Percentiles rank a stretch among this genome's conserved stretches.
Evolutionary conservation across 2,113 vertebrate species (phyloP).

Genomic region (Hippocampus comes): DNA sequence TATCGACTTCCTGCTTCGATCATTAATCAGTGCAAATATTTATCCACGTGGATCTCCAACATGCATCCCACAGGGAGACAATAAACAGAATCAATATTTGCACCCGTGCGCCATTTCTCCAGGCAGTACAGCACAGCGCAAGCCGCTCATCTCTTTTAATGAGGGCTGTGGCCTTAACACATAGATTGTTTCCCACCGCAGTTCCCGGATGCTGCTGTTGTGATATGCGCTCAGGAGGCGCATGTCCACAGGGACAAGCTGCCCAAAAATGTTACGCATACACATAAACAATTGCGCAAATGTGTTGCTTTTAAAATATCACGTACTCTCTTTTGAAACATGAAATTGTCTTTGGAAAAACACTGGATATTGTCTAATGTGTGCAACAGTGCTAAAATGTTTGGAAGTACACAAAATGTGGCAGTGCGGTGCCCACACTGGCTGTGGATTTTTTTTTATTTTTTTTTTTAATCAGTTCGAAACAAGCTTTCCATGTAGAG

Average conservation of each 20-base stretch:
- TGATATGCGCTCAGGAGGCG: conserved; percentile 18
- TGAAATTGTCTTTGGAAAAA: neutral
- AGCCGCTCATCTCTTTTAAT: conserved; percentile 59
- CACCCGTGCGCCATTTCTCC: conserved; percentile 50
- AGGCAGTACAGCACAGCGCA: conserved; percentile 31
- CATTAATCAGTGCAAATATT: conserved; percentile 49
- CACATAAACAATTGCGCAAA: neutral
- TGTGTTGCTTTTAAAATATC: neutral
- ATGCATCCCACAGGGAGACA: conserved; percentile 40
- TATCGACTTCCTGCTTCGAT: conserved; percentile 27
- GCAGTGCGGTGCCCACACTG: neutral
- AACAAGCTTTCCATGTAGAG: conserved; percentile 11
- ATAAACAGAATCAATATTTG: conserved; percentile 63
- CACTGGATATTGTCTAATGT: neutral
- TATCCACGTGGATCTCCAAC: conserved; percentile 28
- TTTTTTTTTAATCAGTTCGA: conserved; percentile 9
- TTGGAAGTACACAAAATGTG: neutral
- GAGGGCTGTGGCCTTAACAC: conserved; percentile 46
- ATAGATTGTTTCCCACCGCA: conserved; percentile 33
- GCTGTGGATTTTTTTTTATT: conserved; percentile 6
- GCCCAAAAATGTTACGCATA: neutral
- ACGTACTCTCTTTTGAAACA: conserved; percentile 2
- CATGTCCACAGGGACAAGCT: conserved; percentile 4
- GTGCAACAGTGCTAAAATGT: conserved; percentile 5
- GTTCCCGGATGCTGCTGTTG: conserved; percentile 19